A percentile compares a stretch with the other conserved stretches of the same genome.
Conservation (phyloP, 1,140 invertebrate genomes). For the Aphidius gifuensis region DNA sequence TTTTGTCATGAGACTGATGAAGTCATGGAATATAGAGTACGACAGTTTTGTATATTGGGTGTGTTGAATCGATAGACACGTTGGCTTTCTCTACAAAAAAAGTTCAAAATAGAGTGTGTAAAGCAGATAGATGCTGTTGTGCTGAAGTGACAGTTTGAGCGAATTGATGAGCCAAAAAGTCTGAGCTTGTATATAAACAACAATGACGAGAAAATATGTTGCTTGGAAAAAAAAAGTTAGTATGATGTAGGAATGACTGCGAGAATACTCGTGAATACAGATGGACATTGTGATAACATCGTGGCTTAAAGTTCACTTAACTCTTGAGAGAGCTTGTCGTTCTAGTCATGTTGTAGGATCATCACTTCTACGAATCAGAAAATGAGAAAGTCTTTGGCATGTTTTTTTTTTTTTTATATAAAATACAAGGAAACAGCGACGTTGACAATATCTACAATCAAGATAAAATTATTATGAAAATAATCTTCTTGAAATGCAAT, state of each 20-base stretch:
- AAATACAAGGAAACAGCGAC: too few relatives aligned
- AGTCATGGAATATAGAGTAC: too few relatives aligned
- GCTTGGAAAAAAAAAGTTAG: constrained; percentile 20
- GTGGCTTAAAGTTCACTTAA: neutral
- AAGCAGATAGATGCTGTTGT: constrained; percentile 30
- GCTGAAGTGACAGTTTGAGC: constrained; percentile 28
- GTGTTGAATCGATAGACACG: too few relatives aligned
- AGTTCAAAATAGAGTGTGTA: constrained; percentile 25
- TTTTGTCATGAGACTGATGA: too few relatives aligned
- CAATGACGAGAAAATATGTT: neutral
- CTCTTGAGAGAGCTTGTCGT: neutral
- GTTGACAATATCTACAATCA: too few relatives aligned
- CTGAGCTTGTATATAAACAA: constrained; percentile 15
- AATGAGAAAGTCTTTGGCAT: too few relatives aligned
- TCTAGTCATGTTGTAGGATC: neutral
- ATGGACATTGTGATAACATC: constrained; percentile 30
- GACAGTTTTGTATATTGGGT: too few relatives aligned
- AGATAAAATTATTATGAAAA: too few relatives aligned
- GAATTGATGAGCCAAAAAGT: constrained; percentile 24
- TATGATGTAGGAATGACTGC: constrained; percentile 21
- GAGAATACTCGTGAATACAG: constrained; percentile 29
- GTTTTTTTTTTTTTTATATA: too few relatives aligned
- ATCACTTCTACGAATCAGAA: constrained; percentile 1
- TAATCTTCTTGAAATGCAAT: too few relatives aligned
- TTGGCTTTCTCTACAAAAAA: neutral